Base-by-base conservation (phyloP, 2,888 invertebrate genomes). In the Auanema sp. region DNA sequence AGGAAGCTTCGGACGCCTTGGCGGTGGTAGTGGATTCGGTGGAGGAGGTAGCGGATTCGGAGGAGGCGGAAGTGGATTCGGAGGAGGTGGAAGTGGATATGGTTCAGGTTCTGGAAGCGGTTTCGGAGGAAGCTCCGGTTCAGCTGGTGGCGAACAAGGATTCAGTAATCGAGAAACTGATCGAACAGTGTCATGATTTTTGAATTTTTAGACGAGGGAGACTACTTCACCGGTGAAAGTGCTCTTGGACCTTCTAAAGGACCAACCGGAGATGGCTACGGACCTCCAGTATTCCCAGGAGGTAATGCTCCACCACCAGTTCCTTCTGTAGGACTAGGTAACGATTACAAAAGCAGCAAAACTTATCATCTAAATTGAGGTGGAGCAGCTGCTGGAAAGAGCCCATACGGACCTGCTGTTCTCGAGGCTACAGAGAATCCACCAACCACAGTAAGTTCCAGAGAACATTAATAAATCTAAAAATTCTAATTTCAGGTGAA, bases 241-340 rank as follows among this genome's bases (percentile, higher is more conserved):
- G 82, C 79, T 1, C 56, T 81, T 18, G 66, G 67, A 6, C 77
- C 80, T 1, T 83, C 81, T 5, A 70, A 68, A 18, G 82, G 82
- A 41, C 82, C 82, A 23, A 78, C 77, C 16, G 82, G 82, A 41
- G 82, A 82, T 63, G 82, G 82, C 18, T 82, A 80, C 51, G 81
- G 80, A 50, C 79, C 81, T 12, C 69, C 80, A 47, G 74, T 78
- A 1, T 75, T 79, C 64, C 78, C 77, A 6, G 80, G 73, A 50
- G 74, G 73, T 41, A 77, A 71, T n/a, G 68, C 74, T 23, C 80
- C 80, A 55, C 81, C 81, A 23, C 68, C 76, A 25, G 79, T 79
- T 42, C 71, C 76, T 16, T 58, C 74, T 12, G 71, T 76, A 54
- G 72, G 71, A 44, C 53, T 73, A 11, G 72, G 72, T 52, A 33